Base-by-base conservation (phyloP, 2,888 invertebrate species). In the Trichogramma dendrolimi region DNA sequence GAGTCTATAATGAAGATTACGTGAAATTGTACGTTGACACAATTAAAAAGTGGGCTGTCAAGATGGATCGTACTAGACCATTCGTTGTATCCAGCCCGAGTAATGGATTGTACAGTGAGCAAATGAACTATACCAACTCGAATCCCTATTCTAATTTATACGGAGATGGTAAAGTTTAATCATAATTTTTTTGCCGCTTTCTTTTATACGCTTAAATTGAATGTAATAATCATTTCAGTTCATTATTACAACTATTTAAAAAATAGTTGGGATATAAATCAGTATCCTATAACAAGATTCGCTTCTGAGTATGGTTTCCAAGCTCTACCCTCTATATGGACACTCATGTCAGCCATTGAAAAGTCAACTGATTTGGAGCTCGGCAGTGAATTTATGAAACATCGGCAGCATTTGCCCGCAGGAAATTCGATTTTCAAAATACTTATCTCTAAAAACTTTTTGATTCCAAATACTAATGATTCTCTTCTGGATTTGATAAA, bases 241-340 rank as follows among this genome's bases (percentile, higher is more conserved):
- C 97, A 98, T 75, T 93, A 88, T 75, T 98, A 99, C 79, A 90
- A 93, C 71, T 95, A 96, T 73, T 58, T 87, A 0, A 80, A 81
- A 39, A 89, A 98, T 72, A 86, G 88, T 59, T 98, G 95, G 94
- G 82, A 91, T 71, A 83, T 86, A 55, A 84, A 83, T 62, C 87
- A 85, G 5, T 96, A 89, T 76, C 91, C 91, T 0, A 84, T 85
- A 10, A 87, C 95, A 0, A 84, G 98, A 71, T 97, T 98, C 79
- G 87, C 90, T 4, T 96, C 98, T 0, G 99, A 99, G 79, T 99
- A 94, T 75, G 99, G 99, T 1, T 90, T 92, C 68, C 97, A 98
- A 79, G 91, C 96, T 0, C 81, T 92, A 67, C 96, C 97, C 0
- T 87, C 90, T 1, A 76, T 88, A 14, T 81, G 82, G 47, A 87